A percentile compares a stretch with the other conserved stretches of the same genome.
phyloP scores from a whole-genome alignment of 2,888 invertebrate species.

The Thysanoteuthis rhombus region DNA sequence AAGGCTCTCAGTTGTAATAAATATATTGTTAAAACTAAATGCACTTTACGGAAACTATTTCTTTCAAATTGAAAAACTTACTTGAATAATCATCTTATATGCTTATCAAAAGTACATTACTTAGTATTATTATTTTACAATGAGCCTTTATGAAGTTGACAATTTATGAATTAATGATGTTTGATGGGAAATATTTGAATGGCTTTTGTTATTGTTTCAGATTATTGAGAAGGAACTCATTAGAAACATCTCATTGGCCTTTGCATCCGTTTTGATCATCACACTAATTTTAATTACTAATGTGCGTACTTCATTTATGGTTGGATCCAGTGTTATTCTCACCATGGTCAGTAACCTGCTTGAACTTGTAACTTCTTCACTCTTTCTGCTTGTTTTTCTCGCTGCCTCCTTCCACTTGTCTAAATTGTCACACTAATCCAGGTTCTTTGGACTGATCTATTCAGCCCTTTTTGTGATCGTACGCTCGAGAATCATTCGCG shows the following conservation, averaged over 20 bases:
- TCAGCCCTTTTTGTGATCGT: too few species aligned
- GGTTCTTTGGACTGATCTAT: too few species aligned
- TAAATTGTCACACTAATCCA: too few species aligned
- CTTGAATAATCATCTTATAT: too few species aligned
- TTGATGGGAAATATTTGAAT: neutral
- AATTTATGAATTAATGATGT: too few species aligned
- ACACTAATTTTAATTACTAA: slow-evolving; percentile 81
- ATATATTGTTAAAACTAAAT: neutral
- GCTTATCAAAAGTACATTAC: too few species aligned
- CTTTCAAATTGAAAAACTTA: neutral
- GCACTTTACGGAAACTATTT: neutral
- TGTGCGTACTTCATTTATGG: slow-evolving; percentile 81
- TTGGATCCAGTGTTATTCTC: slow-evolving; percentile 75
- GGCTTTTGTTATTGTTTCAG: slow-evolving; percentile 57
- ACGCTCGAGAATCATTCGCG: too few species aligned
- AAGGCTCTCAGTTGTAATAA: too few species aligned
- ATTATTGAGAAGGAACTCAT: slow-evolving; percentile 80
- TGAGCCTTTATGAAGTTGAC: too few species aligned
- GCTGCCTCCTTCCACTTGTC: neutral
- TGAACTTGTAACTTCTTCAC: neutral
- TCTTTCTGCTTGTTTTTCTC: too few species aligned
- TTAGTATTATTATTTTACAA: too few species aligned
- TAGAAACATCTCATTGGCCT: slow-evolving; percentile 79
- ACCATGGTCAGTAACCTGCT: slow-evolving; percentile 72
- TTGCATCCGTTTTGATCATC: slow-evolving; percentile 83